phyloP scores from a whole-genome alignment of 2,888 invertebrate genomes.

The Oscheius sp. region DNA sequence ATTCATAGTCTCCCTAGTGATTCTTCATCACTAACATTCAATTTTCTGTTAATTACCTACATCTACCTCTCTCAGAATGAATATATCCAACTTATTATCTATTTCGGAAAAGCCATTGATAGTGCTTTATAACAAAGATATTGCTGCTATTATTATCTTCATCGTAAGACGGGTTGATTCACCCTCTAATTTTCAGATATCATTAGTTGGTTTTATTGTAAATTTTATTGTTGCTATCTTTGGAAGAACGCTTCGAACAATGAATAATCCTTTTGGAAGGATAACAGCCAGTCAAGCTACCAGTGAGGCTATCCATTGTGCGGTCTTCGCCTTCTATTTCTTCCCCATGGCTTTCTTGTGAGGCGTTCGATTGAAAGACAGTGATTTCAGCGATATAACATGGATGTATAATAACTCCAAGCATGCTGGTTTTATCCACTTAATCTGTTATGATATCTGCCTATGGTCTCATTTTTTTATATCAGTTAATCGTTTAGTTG shows the following conservation, averaged over 20 bases:
- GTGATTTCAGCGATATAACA: background rate
- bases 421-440: background rate
- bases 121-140: constrained; percentile 3
- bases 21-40: no score
- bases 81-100: no score
- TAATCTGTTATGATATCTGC: constrained; percentile 27
- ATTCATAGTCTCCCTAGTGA: no score
- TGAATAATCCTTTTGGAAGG: constrained; percentile 20
- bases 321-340: constrained; percentile 19
- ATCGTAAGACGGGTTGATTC: background rate
- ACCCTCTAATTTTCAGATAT: no score
- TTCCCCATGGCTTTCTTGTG: constrained; percentile 23
- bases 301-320: background rate
- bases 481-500: constrained; percentile 15
- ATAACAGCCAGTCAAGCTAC: constrained; percentile 19
- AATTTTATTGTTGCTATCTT: constrained; percentile 5
- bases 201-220: no score
- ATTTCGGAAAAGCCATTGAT: background rate
- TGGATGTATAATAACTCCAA: background rate
- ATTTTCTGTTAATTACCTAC: no score
- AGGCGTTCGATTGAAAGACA: background rate
- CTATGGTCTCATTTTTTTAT: constrained; percentile 27
- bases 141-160: background rate
- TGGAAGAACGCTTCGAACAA: background rate
- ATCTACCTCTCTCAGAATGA: no score